phyloP scores from a whole-genome alignment of 1,140 invertebrate genomes.

The Propsilocerus akamusi region DNA sequence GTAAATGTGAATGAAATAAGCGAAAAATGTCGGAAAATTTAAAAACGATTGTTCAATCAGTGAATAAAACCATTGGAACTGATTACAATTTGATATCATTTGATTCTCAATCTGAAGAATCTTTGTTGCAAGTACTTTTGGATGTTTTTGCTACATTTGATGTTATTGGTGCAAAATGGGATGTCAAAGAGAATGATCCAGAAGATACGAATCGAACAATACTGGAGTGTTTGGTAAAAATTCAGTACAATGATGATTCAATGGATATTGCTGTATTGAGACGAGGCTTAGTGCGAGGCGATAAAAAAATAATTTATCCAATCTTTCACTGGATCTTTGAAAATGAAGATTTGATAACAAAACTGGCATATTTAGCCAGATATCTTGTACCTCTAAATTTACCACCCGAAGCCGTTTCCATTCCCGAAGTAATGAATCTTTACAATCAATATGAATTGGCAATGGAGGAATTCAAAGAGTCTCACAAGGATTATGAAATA shows the following conservation, averaged over 20 bases:
- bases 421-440: conserved; percentile 50
- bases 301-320: conserved; percentile 53
- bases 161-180: conserved; percentile 12
- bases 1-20: too few relatives aligned
- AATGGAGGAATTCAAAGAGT: conserved; percentile 67
- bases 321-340: conserved; percentile 63
- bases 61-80: conserved; percentile 55
- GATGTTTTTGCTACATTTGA: conserved; percentile 25
- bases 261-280: conserved; percentile 32
- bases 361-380: conserved; percentile 60
- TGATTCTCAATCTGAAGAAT: conserved; percentile 54
- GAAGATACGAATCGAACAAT: conserved; percentile 16
- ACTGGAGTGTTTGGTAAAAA: conserved; percentile 7
- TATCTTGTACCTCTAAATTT: conserved; percentile 45
- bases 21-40: conserved; percentile 48
- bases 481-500: conserved; percentile 51
- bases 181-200: conserved; percentile 24
- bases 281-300: conserved; percentile 51
- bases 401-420: conserved; percentile 60
- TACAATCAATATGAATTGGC: conserved; percentile 54
- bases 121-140: conserved; percentile 47
- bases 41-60: conserved; percentile 56
- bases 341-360: conserved; percentile 49
- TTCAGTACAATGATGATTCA: conserved; percentile 7
- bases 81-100: conserved; percentile 72